Evolutionary conservation across 2,888 invertebrate species (phyloP).

Genomic region (Scelioninae gen. 2): DNA sequence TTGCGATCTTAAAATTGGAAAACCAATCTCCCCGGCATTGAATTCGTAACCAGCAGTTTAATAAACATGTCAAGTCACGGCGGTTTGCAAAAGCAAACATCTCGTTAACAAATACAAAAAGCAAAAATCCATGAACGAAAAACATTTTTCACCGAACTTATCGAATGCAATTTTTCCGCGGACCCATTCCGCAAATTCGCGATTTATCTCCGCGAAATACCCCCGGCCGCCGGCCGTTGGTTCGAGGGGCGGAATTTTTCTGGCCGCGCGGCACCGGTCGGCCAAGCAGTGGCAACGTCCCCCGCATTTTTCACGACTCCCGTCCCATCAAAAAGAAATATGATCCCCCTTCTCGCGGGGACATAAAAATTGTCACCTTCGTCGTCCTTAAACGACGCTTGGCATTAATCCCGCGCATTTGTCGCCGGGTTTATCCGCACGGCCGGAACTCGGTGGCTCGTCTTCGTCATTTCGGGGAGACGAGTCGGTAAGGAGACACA

Average conservation of each 20-base stretch:
- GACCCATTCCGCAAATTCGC: neutral
- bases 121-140: neutral
- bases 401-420: constrained; percentile 53
- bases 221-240: neutral
- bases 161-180: neutral
- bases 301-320: constrained; percentile 18
- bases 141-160: neutral
- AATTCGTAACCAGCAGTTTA: constrained; percentile 17
- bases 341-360: constrained; percentile 26
- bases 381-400: constrained; percentile 39
- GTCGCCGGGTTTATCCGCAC: constrained; percentile 43
- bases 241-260: neutral
- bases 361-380: constrained; percentile 49
- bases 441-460: constrained; percentile 18
- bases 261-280: too few relatives aligned
- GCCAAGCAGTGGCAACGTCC: neutral
- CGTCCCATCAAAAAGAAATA: constrained; percentile 36
- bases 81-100: neutral
- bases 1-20: constrained; percentile 9
- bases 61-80: constrained; percentile 3
- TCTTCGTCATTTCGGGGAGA: constrained; percentile 14
- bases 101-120: neutral
- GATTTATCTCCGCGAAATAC: neutral
- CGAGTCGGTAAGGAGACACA: constrained; percentile 38
- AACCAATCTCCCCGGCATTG: constrained; percentile 2